A percentile compares a stretch with the other conserved stretches of the same genome.
phyloP scores from a whole-genome alignment of 2,797 vertebrate genomes.

The Phoebastria nigripes region DNA sequence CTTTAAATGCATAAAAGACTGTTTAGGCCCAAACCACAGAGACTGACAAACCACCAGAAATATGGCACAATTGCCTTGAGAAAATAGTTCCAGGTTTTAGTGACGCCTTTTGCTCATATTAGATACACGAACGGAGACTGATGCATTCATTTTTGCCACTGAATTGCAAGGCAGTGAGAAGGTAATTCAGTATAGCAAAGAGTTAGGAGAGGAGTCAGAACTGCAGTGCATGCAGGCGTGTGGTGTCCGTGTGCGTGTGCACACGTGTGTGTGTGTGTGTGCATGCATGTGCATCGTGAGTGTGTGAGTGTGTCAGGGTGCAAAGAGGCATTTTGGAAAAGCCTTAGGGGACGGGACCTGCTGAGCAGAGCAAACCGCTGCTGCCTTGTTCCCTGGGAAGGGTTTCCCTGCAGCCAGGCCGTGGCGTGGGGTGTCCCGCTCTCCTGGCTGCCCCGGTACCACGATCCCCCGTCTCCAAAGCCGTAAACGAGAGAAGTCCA shows the following conservation, averaged over 20 bases:
- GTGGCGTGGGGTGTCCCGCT: not conserved
- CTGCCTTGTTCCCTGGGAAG: not conserved
- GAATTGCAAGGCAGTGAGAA: constrained; percentile 50
- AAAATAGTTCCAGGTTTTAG: not conserved
- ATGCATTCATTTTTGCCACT: constrained; percentile 27
- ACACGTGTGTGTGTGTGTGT: not conserved
- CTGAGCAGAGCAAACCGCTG: not conserved
- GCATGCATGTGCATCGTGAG: not conserved
- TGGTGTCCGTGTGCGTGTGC: not conserved
- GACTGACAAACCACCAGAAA: constrained; percentile 43
- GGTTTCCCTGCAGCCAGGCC: not conserved
- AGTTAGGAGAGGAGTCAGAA: not conserved
- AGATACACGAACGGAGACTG: constrained; percentile 2
- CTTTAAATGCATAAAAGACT: not conserved
- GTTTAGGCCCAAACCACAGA: constrained; percentile 44
- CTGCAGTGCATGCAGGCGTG: constrained; percentile 43
- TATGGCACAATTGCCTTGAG: not conserved
- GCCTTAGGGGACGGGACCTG: not conserved
- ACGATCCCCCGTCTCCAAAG: not conserved
- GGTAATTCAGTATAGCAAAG: not conserved
- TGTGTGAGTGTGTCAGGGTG: not conserved
- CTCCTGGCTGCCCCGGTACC: not conserved
- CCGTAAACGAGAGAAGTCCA: constrained; percentile 22
- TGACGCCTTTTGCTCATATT: constrained; percentile 15
- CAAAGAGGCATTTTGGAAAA: not conserved